A percentile compares a stretch with the other conserved stretches of the same genome.
Evolutionary conservation across 2,113 vertebrate genomes (phyloP).

Genomic region (Eptesicus fuscus): DNA sequence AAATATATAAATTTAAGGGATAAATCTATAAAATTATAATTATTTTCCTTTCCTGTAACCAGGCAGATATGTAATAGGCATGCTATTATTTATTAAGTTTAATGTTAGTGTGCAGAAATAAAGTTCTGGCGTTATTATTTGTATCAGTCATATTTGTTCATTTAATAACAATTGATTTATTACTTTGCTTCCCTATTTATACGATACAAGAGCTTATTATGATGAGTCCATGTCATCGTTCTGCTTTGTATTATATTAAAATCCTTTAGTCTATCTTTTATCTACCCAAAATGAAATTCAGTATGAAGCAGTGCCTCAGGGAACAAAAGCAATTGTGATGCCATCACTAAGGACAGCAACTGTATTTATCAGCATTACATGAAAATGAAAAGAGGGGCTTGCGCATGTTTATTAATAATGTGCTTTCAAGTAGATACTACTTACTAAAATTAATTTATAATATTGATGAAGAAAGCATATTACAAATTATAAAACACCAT

Average conservation of each 20-base stretch:
- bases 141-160: not conserved
- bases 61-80: not conserved
- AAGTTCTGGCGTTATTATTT: slow-evolving; percentile 44
- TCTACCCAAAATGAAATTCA: slow-evolving; percentile 52
- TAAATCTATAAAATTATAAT: not conserved
- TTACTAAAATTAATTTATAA: slow-evolving; percentile 50
- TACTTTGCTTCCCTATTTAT: slow-evolving; percentile 21
- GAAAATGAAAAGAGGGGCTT: not conserved
- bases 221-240: slow-evolving; percentile 31
- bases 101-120: slow-evolving; percentile 27
- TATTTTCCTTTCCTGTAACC: not conserved
- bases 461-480: not conserved
- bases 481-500: not conserved
- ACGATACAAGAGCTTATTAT: not conserved
- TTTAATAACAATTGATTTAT: slow-evolving; percentile 49
- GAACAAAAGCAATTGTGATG: not conserved
- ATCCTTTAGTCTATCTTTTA: slow-evolving; percentile 43
- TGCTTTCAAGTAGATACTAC: not conserved
- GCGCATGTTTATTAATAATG: not conserved
- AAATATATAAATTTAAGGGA: no score
- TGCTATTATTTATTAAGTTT: slow-evolving; percentile 1
- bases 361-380: not conserved
- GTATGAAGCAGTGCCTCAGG: slow-evolving; percentile 3
- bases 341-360: not conserved
- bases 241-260: slow-evolving; percentile 49